A percentile compares a stretch with the other conserved stretches of the same genome.
Evolutionary conservation across 1,140 invertebrate species (phyloP).

Genomic region (Drosophila littoralis): DNA sequence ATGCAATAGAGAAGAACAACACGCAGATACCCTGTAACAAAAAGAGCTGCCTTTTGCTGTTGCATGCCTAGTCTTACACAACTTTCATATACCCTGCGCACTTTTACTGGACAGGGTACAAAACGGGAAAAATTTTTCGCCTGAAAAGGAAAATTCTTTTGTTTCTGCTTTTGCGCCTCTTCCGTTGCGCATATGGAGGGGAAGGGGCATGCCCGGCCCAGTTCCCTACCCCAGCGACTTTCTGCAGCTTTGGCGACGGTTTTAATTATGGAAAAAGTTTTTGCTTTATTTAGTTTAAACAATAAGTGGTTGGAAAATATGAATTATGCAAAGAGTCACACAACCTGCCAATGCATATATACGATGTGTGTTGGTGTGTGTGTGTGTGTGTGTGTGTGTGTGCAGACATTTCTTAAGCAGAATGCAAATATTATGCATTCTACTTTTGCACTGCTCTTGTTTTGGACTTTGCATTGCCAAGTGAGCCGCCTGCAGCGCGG

Average conservation of each 20-base stretch:
- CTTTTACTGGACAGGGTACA: constrained; percentile 14
- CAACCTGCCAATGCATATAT: constrained; percentile 22
- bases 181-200: constrained; percentile 8
- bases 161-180: constrained; percentile 62
- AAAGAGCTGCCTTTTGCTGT: neutral
- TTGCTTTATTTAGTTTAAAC: constrained; percentile 79
- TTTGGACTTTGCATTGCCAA: constrained; percentile 47
- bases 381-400: constrained; percentile 23
- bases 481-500: constrained; percentile 39
- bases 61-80: neutral
- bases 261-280: constrained; percentile 80
- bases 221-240: constrained; percentile 3
- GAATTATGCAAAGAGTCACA: constrained; percentile 71
- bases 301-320: constrained; percentile 79
- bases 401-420: constrained; percentile 59
- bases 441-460: constrained; percentile 36
- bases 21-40: constrained; percentile 6
- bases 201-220: too few species aligned
- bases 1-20: neutral
- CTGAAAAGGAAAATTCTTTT: constrained; percentile 59
- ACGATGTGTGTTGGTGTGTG: constrained; percentile 10
- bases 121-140: constrained; percentile 47
- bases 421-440: constrained; percentile 66
- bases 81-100: constrained; percentile 2
- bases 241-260: constrained; percentile 53